Percentiles rank a stretch among this genome's conserved stretches.
phyloP scores from a whole-genome alignment of 1,140 invertebrate genomes.

The Pseudomyrmex sp. region DNA sequence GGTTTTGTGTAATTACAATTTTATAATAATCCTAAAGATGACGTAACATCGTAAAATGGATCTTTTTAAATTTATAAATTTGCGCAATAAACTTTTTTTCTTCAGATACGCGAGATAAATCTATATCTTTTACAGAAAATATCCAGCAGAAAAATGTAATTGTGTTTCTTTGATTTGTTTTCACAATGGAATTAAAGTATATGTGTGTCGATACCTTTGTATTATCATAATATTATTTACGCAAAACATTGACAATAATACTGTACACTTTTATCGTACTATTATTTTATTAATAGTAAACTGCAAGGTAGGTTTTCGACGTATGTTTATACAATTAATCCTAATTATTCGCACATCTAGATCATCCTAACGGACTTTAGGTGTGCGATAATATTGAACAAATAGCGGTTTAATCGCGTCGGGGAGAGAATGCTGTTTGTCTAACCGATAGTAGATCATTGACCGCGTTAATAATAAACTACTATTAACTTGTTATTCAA shows the following conservation, averaged over 20 bases:
- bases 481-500: conserved; percentile 61
- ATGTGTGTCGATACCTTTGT: no score
- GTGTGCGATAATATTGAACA: conserved; percentile 60
- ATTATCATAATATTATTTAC: no score
- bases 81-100: not conserved
- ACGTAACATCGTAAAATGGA: not conserved
- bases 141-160: no score
- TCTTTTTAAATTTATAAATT: not conserved
- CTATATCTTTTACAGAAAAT: no score
- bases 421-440: conserved; percentile 54
- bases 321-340: conserved; percentile 37
- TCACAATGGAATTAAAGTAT: no score
- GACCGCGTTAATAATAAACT: conserved; percentile 61
- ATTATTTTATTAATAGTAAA: no score
- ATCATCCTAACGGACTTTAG: conserved; percentile 54
- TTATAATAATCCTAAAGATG: no score
- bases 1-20: no score
- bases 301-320: not conserved
- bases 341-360: conserved; percentile 50
- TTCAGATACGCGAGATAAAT: no score
- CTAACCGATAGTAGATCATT: conserved; percentile 60
- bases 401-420: conserved; percentile 57
- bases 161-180: no score
- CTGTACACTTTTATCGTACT: no score
- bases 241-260: no score